These are phyloP conservation scores for Entomyzon cyanotis DNA, from an alignment of 2,113 vertebrate species.

Conservation along the genomic window DNA sequence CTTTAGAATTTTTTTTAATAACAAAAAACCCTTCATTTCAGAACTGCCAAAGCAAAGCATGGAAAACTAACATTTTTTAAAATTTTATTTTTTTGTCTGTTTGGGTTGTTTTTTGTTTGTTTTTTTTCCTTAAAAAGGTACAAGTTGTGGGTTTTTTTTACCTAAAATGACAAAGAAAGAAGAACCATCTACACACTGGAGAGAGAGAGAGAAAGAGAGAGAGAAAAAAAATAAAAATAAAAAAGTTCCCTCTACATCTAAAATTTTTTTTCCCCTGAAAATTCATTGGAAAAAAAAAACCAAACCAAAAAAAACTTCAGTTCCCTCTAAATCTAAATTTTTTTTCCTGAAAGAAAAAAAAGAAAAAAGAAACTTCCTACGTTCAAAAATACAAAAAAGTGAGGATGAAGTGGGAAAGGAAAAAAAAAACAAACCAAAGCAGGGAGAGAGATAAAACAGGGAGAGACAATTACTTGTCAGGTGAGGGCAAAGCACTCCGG, in stretches of 20 bases:
- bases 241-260: constrained; percentile 75
- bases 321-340: constrained; percentile 74
- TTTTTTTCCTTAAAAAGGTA: constrained; percentile 54
- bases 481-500: constrained; percentile 88
- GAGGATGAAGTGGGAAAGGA: background rate
- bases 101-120: constrained; percentile 42
- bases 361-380: no score
- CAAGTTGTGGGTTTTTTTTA: background rate
- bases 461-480: constrained; percentile 94
- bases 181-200: constrained; percentile 74
- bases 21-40: constrained; percentile 82
- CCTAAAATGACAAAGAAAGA: constrained; percentile 78
- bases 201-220: background rate
- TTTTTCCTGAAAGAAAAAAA: constrained; percentile 2
- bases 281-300: background rate
- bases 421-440: no score
- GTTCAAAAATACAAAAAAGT: no score
- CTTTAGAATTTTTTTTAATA: constrained; percentile 62
- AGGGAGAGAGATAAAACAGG: no score
- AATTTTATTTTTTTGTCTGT: constrained; percentile 61
- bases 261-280: background rate
- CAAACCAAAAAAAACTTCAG: background rate
- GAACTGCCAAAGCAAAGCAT: constrained; percentile 77
- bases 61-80: constrained; percentile 79
- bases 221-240: constrained; percentile 46